Evolutionary conservation across 2,797 vertebrate genomes (phyloP), one percentile per base, ranked within the genome.

Genomic region (Sitta carolinensis): DNA sequence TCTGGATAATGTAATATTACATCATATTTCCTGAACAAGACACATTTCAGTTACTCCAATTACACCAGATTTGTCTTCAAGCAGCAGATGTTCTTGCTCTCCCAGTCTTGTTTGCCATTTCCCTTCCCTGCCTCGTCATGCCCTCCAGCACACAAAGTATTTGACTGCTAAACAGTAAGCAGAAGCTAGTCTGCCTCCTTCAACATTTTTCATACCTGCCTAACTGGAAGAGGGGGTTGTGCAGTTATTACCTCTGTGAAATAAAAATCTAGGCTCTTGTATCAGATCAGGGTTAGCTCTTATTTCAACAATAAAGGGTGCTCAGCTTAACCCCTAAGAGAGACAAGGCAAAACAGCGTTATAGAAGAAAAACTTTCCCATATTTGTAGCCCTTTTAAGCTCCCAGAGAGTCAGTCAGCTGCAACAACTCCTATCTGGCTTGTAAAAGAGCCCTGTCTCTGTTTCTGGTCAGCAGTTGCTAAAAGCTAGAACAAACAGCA

Each of bases 31-130:
- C 94, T 66, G 78, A 74, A 85, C 58, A 42, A 75, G 68, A 43
- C 84, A 77, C 75, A 80, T 93, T 93, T 92, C 84, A 93, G 67
- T 87, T 95, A 61, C 64, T 94, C 42, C 88, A 85, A 67, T 90
- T 94, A 90, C 68, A 75, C 13, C 57, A 80, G 58, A 80, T 90
- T 64, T 93, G 61, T 93, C 81, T 92, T 92, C 58, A 74, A 92
- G 87, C 68, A 93, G 57, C 68, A 84, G 78, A 87, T 80, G 86
- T 79, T 78, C 88, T 92, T 95, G 81, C 34, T 92, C 43, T 87
- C 68, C 30, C 75, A 83, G 48, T 77, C 92, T 68, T 64, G 67
- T 93, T 94, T 73, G 19, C 51, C 23, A 11, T 50, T 79, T 7
- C 52, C 30, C 45, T 76, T 76, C 51, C 38, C 32, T 22, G 6